phyloP scores from a whole-genome alignment of 2,888 invertebrate species.

The Ditula angustiorana region DNA sequence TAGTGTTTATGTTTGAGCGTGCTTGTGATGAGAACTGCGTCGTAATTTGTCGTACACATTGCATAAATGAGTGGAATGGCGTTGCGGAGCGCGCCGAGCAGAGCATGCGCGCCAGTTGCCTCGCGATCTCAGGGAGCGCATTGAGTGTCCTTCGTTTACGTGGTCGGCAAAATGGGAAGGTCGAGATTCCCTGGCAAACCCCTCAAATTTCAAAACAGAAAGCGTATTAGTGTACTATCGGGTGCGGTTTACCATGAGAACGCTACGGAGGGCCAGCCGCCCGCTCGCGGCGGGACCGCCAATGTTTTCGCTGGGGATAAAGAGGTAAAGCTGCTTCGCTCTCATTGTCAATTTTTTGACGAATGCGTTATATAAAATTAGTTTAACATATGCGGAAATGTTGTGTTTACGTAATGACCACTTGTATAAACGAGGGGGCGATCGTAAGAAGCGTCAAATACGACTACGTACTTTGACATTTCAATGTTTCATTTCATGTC shows the following conservation, averaged over 20 bases:
- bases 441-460: conserved; percentile 58
- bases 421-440: conserved; percentile 61
- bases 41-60: conserved; percentile 83
- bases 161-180: conserved; percentile 89
- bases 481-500: conserved; percentile 65
- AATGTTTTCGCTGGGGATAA: conserved; percentile 81
- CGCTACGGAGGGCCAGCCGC: conserved; percentile 76
- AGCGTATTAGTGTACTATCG: conserved; percentile 92
- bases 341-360: conserved; percentile 46
- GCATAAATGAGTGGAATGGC: conserved; percentile 84
- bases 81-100: conserved; percentile 84
- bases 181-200: conserved; percentile 96
- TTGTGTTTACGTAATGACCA: conserved; percentile 82
- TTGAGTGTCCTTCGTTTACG: conserved; percentile 85
- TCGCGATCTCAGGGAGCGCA: conserved; percentile 80
- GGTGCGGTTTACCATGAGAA: conserved; percentile 84
- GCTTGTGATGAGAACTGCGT: conserved; percentile 79
- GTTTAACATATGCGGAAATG: conserved; percentile 59
- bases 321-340: conserved; percentile 70
- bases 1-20: conserved; percentile 73
- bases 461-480: conserved; percentile 70
- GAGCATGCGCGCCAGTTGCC: conserved; percentile 85
- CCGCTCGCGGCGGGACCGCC: conserved; percentile 74
- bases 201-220: conserved; percentile 94
- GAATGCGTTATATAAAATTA: conserved; percentile 55